Percentiles rank a stretch among this genome's conserved stretches.
phyloP scores from a whole-genome alignment of 1,140 invertebrate species.

The Heliconius melpomene region DNA sequence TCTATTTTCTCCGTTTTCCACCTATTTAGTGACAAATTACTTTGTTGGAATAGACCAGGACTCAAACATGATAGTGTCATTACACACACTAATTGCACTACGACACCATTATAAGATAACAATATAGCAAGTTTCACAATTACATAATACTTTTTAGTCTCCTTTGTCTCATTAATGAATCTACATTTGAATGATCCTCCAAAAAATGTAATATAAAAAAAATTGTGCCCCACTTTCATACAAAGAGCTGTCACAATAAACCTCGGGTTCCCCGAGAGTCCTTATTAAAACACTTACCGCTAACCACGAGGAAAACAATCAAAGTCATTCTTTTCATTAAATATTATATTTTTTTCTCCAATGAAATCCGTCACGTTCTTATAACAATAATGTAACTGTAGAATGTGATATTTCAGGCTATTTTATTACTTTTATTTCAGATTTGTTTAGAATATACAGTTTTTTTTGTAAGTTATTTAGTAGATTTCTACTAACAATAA shows the following conservation, averaged over 20 bases:
- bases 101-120: background rate
- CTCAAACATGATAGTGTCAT: too few relatives aligned
- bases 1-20: too few relatives aligned
- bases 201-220: conserved; percentile 29
- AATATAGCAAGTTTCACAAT: background rate
- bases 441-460: conserved; percentile 13
- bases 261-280: conserved; percentile 23
- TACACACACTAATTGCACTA: background rate
- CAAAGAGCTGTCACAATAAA: conserved; percentile 27
- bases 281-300: conserved; percentile 42
- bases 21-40: too few relatives aligned
- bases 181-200: conserved; percentile 24
- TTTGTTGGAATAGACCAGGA: too few relatives aligned
- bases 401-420: conserved; percentile 27
- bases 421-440: conserved; percentile 35
- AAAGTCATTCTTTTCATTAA: conserved; percentile 40
- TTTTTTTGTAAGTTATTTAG: background rate
- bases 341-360: conserved; percentile 25
- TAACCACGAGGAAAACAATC: conserved; percentile 43
- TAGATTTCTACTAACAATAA: background rate
- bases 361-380: conserved; percentile 33
- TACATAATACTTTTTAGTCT: background rate
- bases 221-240: conserved; percentile 24
- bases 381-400: conserved; percentile 29
- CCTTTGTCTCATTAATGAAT: conserved; percentile 29